phyloP scores from a whole-genome alignment of 2,113 vertebrate species.

The Eulemur rufifrons region DNA sequence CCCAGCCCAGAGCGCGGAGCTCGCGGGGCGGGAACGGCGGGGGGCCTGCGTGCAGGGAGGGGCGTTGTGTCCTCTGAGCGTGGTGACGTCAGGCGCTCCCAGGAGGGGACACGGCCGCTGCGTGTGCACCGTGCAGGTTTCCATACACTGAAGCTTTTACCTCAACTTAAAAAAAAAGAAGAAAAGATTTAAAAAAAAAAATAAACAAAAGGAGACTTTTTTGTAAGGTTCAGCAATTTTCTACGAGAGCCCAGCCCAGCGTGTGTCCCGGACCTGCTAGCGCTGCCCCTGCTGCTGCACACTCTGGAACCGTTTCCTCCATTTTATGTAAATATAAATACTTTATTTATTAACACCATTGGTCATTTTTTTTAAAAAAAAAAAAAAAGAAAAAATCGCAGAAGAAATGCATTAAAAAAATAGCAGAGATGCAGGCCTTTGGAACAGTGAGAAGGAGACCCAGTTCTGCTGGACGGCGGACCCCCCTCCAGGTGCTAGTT shows the following conservation, averaged over 20 bases:
- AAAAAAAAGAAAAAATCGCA: conserved; percentile 16
- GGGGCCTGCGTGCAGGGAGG: neutral
- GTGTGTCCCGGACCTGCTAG: conserved; percentile 21
- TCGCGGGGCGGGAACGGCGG: neutral
- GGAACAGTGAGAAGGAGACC: conserved; percentile 23
- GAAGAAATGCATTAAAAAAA: conserved; percentile 64
- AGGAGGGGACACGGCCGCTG: neutral
- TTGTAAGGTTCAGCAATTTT: conserved; percentile 78
- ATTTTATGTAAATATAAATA: conserved; percentile 84
- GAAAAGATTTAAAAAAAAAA: neutral
- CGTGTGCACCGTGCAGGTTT: conserved; percentile 52
- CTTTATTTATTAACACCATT: conserved; percentile 89
- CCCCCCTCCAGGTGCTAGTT: conserved; percentile 77
- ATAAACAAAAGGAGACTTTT: conserved; percentile 52
- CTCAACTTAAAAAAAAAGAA: conserved; percentile 66
- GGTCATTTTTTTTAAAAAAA: conserved; percentile 72
- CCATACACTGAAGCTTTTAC: conserved; percentile 82
- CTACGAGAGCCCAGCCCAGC: conserved; percentile 71
- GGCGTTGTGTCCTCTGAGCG: neutral
- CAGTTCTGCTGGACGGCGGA: conserved; percentile 60
- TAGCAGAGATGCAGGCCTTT: conserved; percentile 34
- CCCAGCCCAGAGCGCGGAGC: conserved; percentile 57
- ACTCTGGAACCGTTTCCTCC: conserved; percentile 67
- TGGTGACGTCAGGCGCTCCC: neutral
- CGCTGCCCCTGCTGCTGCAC: conserved; percentile 61